Evolutionary conservation across 2,113 vertebrate genomes (phyloP).

Genomic region (Himantopus leucocephalus): DNA sequence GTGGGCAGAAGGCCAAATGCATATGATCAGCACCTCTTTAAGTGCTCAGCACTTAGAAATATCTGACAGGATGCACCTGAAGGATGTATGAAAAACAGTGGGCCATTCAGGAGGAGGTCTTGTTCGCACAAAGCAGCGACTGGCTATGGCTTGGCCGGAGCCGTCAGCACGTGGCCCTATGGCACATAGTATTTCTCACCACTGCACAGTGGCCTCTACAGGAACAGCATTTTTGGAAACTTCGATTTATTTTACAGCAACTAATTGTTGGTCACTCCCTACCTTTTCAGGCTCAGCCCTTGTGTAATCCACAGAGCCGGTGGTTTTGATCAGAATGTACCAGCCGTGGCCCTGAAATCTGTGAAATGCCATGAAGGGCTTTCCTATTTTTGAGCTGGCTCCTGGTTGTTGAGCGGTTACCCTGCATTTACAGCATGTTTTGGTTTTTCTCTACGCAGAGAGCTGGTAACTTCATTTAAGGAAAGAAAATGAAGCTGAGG

Average conservation of each 20-base stretch:
- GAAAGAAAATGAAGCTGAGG: neutral
- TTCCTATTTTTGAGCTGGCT: neutral
- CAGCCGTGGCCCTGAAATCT: neutral
- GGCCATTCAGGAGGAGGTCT: neutral
- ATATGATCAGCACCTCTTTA: neutral
- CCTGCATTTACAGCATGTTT: neutral
- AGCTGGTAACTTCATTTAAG: neutral
- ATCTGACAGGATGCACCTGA: constrained; percentile 70
- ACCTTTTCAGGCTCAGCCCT: neutral
- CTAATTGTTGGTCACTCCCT: neutral
- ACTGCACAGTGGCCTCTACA: neutral
- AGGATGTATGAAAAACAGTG: constrained; percentile 31
- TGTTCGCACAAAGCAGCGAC: neutral
- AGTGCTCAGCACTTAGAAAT: neutral
- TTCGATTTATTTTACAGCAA: neutral
- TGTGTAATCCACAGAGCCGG: neutral
- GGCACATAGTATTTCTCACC: rapidly evolving
- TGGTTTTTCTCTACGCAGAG: neutral
- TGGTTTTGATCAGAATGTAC: neutral
- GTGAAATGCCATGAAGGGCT: rapidly evolving
- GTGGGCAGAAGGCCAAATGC: constrained; percentile 17
- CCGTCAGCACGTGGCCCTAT: rapidly evolving
- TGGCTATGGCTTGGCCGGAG: neutral
- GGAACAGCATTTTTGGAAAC: neutral
- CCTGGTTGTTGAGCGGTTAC: neutral